phyloP scores from a whole-genome alignment of 2,888 invertebrate species.

The Carpatolechia fugitivella region DNA sequence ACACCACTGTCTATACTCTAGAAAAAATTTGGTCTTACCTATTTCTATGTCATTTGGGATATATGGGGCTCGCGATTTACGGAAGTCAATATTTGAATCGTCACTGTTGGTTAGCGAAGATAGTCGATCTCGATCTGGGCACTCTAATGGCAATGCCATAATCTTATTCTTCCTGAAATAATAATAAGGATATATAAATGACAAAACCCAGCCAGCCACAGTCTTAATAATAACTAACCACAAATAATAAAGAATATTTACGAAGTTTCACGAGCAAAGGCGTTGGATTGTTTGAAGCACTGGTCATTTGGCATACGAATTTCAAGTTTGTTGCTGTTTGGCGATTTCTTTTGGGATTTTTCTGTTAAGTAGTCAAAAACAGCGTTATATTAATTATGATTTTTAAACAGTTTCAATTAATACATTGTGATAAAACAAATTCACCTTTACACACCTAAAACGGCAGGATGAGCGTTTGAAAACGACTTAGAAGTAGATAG shows the following conservation, averaged over 20 bases:
- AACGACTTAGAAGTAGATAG: conserved; percentile 22
- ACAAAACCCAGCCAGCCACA: no score
- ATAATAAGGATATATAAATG: not conserved
- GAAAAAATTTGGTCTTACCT: no score
- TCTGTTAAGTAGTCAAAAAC: not conserved
- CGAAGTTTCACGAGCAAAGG: not conserved
- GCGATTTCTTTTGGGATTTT: not conserved
- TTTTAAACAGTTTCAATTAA: not conserved
- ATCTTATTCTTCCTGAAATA: conserved; percentile 45
- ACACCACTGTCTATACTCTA: no score
- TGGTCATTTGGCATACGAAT: not conserved
- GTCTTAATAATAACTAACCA: not conserved
- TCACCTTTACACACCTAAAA: conserved; percentile 73
- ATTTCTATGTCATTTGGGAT: conserved; percentile 37
- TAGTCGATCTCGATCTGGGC: no score
- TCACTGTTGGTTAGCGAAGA: not conserved
- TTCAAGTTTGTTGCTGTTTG: not conserved
- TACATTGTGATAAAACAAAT: conserved; percentile 35
- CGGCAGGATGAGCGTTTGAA: conserved; percentile 32
- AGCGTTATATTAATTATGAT: no score
- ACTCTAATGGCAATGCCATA: conserved; percentile 20
- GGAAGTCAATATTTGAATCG: not conserved
- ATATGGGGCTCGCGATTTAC: not conserved
- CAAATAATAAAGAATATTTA: not conserved
- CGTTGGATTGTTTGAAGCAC: not conserved